Evolutionary conservation across 1,140 invertebrate genomes (phyloP), one percentile per base, ranked within the genome.

Genomic region (Platorchestia sp.): DNA sequence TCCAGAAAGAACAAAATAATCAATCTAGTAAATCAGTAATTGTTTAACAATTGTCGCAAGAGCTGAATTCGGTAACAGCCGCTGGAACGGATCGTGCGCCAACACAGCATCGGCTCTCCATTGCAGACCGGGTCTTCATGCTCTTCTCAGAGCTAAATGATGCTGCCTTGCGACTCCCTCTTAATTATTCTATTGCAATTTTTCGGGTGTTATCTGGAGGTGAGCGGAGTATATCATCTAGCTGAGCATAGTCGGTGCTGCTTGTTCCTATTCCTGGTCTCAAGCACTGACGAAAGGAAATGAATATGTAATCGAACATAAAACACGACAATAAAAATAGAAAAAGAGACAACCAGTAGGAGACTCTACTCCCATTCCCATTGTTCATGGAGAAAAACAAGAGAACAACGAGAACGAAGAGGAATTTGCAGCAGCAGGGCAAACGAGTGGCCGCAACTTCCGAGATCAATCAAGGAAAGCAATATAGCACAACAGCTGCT

Each of bases 381-480:
- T 7, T 19, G 19, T 19, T 19, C 47, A 51, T 51, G 19, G 6
- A 51, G 6, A 19, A 51, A 51, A 51, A 51, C 6, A 51, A 51
- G 47, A 89, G 87, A 89, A 89, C 27, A 89, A 86, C 41, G 43
- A 89, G 5, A 36, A 89, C 5, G 41, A 89, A 42, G 43, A 89
- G 43, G 87, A 89, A 89, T 44, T 42, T 44, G 87, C 87, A 89
- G 87, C 36, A 89, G 87, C 87, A 89, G 27, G 87, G 91, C 43
- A 93, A 93, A 47, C 91, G 45, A 93, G 91, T 47, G 91, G 91
- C 45, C 91, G 40, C 91, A 93, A 93, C 43, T 93, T 93, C 44
- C 44, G 91, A 93, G 91, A 93, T 93, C 91, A 93, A 93, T 93
- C 91, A 93, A 47, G 91, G 91, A 93, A 93, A 93, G 91, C 91